These are phyloP conservation scores for Parthenolecanium corni DNA, from an alignment of 2,888 invertebrate genomes.

Conservation along the genomic window DNA sequence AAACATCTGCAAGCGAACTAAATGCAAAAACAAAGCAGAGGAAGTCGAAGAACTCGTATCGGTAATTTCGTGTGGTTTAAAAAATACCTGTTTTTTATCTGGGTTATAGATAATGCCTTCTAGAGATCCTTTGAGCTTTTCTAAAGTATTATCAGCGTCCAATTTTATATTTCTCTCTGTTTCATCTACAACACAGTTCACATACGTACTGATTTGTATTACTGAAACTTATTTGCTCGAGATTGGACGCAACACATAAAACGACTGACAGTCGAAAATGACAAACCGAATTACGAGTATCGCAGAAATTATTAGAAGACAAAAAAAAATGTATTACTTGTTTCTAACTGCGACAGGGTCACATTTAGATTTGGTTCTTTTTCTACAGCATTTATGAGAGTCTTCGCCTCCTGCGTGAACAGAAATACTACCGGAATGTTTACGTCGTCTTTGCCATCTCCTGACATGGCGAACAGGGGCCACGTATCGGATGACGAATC, in stretches of 20 bases:
- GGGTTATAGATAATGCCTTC: constrained; percentile 9
- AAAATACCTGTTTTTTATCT: constrained; percentile 14
- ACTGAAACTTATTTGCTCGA: not conserved
- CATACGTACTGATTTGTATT: not conserved
- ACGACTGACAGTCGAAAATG: not conserved
- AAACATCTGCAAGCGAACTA: too few species aligned
- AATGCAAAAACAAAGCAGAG: too few species aligned
- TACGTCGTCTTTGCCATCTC: constrained; percentile 75
- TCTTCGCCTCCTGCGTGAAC: constrained; percentile 53
- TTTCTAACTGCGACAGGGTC: constrained; percentile 32
- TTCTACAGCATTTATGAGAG: constrained; percentile 33
- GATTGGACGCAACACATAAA: not conserved
- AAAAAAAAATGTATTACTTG: constrained; percentile 14
- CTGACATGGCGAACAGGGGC: constrained; percentile 92
- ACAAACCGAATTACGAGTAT: not conserved
- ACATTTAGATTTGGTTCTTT: constrained; percentile 33
- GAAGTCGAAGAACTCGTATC: too few species aligned
- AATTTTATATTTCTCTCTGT: not conserved
- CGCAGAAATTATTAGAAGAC: not conserved
- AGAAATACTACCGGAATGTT: constrained; percentile 83
- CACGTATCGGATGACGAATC: constrained; percentile 62
- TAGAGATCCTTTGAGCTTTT: constrained; percentile 11
- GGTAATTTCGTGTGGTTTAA: too few species aligned
- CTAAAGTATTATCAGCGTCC: constrained; percentile 8
- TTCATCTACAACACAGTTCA: constrained; percentile 19